Conservation (phyloP, 1,140 invertebrate species). For the Aphidius gifuensis region DNA sequence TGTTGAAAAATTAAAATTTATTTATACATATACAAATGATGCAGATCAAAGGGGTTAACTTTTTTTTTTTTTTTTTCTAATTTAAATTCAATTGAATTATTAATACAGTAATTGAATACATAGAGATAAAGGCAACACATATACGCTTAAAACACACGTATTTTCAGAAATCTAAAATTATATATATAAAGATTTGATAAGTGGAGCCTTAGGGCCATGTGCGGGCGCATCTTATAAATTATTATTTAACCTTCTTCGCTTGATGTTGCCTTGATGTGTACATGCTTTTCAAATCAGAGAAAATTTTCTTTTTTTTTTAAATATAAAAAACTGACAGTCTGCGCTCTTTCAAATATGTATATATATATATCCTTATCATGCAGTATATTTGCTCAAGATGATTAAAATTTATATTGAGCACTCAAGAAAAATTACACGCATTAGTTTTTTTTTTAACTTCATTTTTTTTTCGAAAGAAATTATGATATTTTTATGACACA, state of each 20-base stretch:
- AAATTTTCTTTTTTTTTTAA: neutral
- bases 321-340: constrained; percentile 9
- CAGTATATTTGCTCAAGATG: constrained; percentile 19
- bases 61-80: too few species aligned
- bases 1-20: too few species aligned
- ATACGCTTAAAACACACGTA: constrained; percentile 19
- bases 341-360: constrained; percentile 19
- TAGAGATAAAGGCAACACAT: too few species aligned
- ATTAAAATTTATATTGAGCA: neutral
- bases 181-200: constrained; percentile 38
- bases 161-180: constrained; percentile 54
- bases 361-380: constrained; percentile 18
- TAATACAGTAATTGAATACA: too few species aligned
- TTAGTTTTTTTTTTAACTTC: too few species aligned
- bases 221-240: constrained; percentile 25
- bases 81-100: too few species aligned
- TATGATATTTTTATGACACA: too few species aligned
- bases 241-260: neutral
- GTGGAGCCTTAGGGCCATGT: constrained; percentile 47
- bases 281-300: neutral
- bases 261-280: neutral
- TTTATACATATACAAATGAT: too few species aligned
- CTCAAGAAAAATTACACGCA: too few species aligned
- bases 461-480: too few species aligned
- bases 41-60: too few species aligned